These are phyloP conservation scores for Norana najaformis DNA, from an alignment of 2,888 invertebrate genomes.

Conservation along the genomic window DNA sequence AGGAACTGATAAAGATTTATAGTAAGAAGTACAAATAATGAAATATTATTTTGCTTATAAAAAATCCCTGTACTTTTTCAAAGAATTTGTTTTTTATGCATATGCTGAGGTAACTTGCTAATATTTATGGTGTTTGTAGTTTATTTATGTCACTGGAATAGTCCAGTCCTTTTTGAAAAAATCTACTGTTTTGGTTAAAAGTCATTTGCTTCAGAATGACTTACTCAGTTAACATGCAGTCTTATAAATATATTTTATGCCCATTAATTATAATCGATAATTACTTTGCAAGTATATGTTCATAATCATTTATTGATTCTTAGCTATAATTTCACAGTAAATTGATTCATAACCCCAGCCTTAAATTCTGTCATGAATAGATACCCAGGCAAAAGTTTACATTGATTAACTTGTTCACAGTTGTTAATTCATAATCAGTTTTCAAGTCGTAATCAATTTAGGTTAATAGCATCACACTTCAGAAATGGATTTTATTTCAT, in stretches of 20 bases:
- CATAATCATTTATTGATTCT: neutral
- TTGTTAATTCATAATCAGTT: neutral
- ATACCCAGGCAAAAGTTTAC: neutral
- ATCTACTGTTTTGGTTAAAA: neutral
- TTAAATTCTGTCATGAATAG: neutral
- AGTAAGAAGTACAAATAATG: neutral
- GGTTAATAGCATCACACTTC: neutral
- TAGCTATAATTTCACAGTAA: neutral
- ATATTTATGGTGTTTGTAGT: neutral
- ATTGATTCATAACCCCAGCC: neutral
- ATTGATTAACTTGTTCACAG: neutral
- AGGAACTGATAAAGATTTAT: neutral
- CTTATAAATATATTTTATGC: neutral
- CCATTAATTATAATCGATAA: neutral
- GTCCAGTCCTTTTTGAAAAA: neutral
- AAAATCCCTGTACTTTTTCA: neutral
- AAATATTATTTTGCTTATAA: neutral
- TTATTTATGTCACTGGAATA: neutral
- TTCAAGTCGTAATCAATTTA: neutral
- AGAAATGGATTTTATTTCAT: neutral
- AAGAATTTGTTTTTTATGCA: neutral
- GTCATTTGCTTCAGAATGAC: neutral
- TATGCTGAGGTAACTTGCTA: too few relatives aligned
- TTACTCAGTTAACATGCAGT: neutral
- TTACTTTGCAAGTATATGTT: neutral